Evolutionary conservation across 2,888 invertebrate genomes (phyloP), one percentile per base, ranked within the genome.

Genomic region (Lasioglossum marginatum): DNA sequence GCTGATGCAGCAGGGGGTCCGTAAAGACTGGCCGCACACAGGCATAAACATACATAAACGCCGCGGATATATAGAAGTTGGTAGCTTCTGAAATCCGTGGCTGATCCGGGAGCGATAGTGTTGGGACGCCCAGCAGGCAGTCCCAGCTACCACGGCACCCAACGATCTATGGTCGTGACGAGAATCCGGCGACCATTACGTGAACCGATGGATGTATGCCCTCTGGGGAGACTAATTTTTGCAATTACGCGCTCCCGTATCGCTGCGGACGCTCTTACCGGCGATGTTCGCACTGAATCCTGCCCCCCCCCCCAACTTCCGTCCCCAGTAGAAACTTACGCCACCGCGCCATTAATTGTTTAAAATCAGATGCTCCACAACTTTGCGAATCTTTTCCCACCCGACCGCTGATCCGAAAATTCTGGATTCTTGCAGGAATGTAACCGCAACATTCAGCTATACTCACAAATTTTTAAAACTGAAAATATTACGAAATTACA

Each of bases 81-180:
- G 93, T 94, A 93, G 94, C 94, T 94, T 93, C 94, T 94, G 94
- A 94, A 94, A 94, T 93, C 93, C 94, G 92, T 94, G 92, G 93
- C 92, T 94, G 94, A 94, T 94, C 91, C 92, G 86, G 89, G 92
- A 87, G 90, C 93, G 94, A 94, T 94, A 94, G 93, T 93, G 94
- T 93, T 94, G 93, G 93, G 92, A 92, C 91, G 88, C 94, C 84
- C 94, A 94, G 94, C 94, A 88, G 94, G 94, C 88, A 92, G 93
- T 92, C 92, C 81, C 86, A 73, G 92, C 93, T 92, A 92, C 92
- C 88, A 92, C 87, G 90, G 90, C 91, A 91, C 90, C 91, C 90
- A 92, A 89, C 88, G 90, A 92, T 92, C 92, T 92, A 92, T 88
- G 88, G 91, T 92, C 92, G 93, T 93, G 91, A 93, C 93, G 92